Evolutionary conservation across 2,797 vertebrate genomes (phyloP).

Genomic region (Falco berigora): DNA sequence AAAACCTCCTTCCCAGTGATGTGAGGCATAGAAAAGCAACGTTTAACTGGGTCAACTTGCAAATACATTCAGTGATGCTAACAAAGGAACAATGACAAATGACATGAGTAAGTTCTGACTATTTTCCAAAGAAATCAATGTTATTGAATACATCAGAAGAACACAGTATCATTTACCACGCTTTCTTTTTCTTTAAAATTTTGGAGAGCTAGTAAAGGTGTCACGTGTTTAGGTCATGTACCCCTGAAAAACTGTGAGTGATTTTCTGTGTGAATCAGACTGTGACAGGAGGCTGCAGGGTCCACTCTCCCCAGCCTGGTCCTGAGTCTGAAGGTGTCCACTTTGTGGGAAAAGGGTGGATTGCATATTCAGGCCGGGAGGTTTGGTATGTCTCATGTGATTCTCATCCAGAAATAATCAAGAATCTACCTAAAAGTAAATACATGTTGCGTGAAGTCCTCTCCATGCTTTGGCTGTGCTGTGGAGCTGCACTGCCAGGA

Average conservation of each 20-base stretch:
- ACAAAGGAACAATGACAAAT: slow-evolving; percentile 4
- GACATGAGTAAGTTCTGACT: neutral
- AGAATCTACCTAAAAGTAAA: slow-evolving; percentile 14
- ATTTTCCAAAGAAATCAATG: slow-evolving; percentile 17
- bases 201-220: neutral
- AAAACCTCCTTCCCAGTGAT: neutral
- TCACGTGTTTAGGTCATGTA: neutral
- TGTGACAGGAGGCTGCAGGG: neutral
- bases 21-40: neutral
- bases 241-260: neutral
- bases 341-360: neutral
- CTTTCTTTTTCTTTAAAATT: neutral
- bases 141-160: neutral
- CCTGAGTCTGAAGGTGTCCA: neutral
- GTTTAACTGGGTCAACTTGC: slow-evolving; percentile 1
- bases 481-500: neutral
- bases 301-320: neutral
- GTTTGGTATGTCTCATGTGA: neutral
- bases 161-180: neutral
- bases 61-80: slow-evolving; percentile 6
- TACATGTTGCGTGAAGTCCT: neutral
- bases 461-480: neutral
- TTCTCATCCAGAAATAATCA: slow-evolving; percentile 7
- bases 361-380: neutral
- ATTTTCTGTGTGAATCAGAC: neutral